Evolutionary conservation across 2,113 vertebrate genomes (phyloP).

Genomic region (Dipodomys merriami): DNA sequence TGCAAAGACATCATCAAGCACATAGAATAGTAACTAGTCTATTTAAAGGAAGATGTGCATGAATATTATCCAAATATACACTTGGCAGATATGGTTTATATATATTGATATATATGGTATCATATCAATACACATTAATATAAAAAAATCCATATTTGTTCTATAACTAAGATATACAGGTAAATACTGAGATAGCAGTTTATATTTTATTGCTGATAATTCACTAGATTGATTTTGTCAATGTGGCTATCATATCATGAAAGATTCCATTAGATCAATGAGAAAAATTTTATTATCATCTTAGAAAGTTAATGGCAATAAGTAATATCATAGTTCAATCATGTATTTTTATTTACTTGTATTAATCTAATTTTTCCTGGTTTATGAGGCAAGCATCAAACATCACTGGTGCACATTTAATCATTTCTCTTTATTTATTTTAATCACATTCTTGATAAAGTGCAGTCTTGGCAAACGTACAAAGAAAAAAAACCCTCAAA

Average conservation of each 20-base stretch:
- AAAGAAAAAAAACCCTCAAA: neutral
- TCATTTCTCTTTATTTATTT: neutral
- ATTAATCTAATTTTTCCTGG: neutral
- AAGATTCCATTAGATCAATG: neutral
- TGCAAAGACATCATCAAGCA: neutral
- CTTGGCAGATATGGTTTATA: neutral
- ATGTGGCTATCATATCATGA: accelerated
- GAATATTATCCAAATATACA: neutral
- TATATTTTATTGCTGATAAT: neutral
- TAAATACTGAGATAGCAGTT: no score
- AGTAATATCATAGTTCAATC: accelerated
- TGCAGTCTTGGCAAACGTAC: neutral
- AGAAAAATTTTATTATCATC: slow-evolving; percentile 60
- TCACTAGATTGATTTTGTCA: neutral
- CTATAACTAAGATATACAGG: neutral
- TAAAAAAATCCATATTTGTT: neutral
- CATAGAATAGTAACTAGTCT: neutral
- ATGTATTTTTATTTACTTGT: neutral
- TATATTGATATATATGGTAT: neutral
- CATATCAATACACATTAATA: neutral
- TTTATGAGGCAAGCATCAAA: slow-evolving; percentile 3
- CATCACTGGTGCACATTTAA: neutral
- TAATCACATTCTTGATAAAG: slow-evolving; percentile 49
- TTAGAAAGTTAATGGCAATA: slow-evolving; percentile 40
- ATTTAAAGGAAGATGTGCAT: neutral